Conservation (phyloP, 2,113 vertebrate species). For the Brachyhypopomus gauderio region DNA sequence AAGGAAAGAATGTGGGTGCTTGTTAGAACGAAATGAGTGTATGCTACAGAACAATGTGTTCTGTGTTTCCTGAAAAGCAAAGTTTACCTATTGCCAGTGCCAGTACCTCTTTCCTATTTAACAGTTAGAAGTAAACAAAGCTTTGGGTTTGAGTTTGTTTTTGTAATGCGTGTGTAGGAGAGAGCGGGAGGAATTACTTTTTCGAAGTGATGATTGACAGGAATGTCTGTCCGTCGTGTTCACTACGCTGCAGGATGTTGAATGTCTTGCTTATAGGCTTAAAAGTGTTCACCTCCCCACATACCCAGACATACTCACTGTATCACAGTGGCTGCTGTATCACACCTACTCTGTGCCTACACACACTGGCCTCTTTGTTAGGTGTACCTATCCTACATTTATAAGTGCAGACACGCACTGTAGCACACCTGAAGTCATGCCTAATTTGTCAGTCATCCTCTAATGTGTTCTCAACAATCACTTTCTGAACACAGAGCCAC, state of each 20-base stretch:
- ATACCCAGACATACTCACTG: no score
- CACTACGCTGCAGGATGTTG: no score
- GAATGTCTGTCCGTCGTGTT: neutral
- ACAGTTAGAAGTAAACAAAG: neutral
- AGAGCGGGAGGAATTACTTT: neutral
- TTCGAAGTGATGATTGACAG: neutral
- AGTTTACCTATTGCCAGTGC: conserved; percentile 18
- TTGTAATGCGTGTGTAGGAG: neutral
- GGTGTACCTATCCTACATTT: no score
- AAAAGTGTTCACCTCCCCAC: neutral
- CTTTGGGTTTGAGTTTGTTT: neutral
- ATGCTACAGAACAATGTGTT: neutral
- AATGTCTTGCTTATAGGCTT: neutral
- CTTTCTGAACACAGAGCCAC: no score
- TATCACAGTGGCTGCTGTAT: no score
- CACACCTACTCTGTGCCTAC: no score
- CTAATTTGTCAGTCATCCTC: no score
- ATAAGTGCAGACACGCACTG: no score
- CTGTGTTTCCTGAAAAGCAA: conserved; percentile 20
- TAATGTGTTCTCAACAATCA: no score
- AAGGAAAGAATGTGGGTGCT: neutral
- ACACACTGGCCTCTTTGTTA: no score
- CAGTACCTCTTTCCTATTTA: neutral
- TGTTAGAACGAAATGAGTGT: neutral
- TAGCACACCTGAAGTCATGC: no score